These are phyloP conservation scores for Troides helena DNA, from an alignment of 2,888 invertebrate species.

Conservation along the genomic window DNA sequence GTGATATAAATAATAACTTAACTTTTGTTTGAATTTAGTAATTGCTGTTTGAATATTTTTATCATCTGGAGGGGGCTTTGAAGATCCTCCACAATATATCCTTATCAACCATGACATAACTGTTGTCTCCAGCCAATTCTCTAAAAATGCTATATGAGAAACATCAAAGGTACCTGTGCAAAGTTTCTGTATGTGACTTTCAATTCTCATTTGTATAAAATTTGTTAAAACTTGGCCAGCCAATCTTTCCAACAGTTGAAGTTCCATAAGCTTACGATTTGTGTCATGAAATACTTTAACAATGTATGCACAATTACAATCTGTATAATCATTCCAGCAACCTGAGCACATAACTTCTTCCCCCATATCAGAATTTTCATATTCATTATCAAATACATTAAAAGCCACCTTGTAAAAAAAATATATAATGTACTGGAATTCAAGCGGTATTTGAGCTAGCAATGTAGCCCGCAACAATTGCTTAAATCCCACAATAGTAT, in stretches of 20 bases:
- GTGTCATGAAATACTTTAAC: conserved; percentile 87
- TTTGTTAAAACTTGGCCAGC: conserved; percentile 91
- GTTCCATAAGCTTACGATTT: conserved; percentile 87
- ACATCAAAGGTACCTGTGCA: conserved; percentile 94
- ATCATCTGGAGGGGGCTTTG: conserved; percentile 79
- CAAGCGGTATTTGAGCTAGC: conserved; percentile 85
- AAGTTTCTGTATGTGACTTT: conserved; percentile 89
- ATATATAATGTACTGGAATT: conserved; percentile 84
- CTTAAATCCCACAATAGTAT: conserved; percentile 81
- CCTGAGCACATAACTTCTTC: conserved; percentile 85
- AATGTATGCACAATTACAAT: conserved; percentile 82
- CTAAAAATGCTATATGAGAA: conserved; percentile 87
- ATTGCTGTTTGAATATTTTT: conserved; percentile 79
- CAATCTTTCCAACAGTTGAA: conserved; percentile 89
- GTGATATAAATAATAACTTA: conserved; percentile 91
- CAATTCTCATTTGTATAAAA: conserved; percentile 90
- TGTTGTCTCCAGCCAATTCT: conserved; percentile 92
- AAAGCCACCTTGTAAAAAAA: conserved; percentile 90
- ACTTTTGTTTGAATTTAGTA: conserved; percentile 85
- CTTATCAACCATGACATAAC: conserved; percentile 92
- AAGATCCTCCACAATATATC: conserved; percentile 87
- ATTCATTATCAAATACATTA: conserved; percentile 82
- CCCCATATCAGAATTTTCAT: conserved; percentile 75
- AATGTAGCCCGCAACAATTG: conserved; percentile 83
- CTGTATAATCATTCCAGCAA: conserved; percentile 83